phyloP scores from a whole-genome alignment of 2,797 vertebrate genomes.

The Cirrhinus mrigala region DNA sequence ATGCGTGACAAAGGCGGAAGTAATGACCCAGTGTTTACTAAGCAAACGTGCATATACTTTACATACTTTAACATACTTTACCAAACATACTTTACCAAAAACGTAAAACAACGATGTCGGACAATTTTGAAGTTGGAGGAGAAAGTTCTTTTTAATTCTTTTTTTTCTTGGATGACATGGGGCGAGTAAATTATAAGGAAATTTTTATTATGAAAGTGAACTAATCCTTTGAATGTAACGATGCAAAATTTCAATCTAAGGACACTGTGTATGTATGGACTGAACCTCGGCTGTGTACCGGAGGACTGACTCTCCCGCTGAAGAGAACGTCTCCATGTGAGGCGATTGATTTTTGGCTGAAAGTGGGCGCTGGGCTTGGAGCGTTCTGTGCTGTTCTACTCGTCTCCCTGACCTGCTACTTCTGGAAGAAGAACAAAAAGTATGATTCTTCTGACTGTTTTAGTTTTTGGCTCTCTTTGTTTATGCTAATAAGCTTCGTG shows the following conservation, averaged over 20 bases:
- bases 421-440: conserved; percentile 99
- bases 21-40: too few relatives aligned
- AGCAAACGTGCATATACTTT: too few relatives aligned
- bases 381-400: conserved; percentile 88
- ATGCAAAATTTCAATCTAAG: conserved; percentile 70
- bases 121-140: too few relatives aligned
- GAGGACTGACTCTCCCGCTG: conserved; percentile 86
- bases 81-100: too few relatives aligned
- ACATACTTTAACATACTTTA: too few relatives aligned
- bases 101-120: too few relatives aligned
- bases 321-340: conserved; percentile 87
- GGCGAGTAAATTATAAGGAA: too few relatives aligned
- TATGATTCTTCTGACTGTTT: conserved; percentile 62
- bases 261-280: conserved; percentile 93
- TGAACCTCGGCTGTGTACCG: conserved; percentile 91
- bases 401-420: conserved; percentile 92
- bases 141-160: too few relatives aligned
- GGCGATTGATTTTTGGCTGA: conserved; percentile 92
- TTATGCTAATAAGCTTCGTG: neutral
- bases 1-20: too few relatives aligned
- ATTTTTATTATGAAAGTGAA: too few relatives aligned
- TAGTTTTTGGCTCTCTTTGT: neutral
- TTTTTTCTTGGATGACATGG: too few relatives aligned
- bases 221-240: neutral
- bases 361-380: conserved; percentile 86